Evolutionary conservation across 2,113 vertebrate genomes (phyloP).

Genomic region (Oophaga pumilio): DNA sequence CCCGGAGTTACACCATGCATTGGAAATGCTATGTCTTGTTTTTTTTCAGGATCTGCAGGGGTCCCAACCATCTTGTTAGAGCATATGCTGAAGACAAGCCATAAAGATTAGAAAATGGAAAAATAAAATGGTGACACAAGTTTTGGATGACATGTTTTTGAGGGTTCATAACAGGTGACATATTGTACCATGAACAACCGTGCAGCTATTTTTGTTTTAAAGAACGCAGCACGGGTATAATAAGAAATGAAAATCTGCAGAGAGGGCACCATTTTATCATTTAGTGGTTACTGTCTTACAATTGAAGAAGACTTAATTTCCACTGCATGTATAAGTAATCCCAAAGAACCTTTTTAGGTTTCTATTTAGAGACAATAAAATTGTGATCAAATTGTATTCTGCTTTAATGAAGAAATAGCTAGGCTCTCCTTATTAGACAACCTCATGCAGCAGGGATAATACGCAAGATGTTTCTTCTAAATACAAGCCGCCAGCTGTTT

Average conservation of each 20-base stretch:
- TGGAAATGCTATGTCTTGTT: too few relatives aligned
- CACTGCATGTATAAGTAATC: conserved; percentile 53
- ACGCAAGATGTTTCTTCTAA: conserved; percentile 58
- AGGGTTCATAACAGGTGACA: conserved; percentile 14
- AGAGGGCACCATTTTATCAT: conserved; percentile 57
- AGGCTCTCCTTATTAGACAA: conserved; percentile 58
- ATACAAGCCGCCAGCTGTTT: conserved; percentile 58
- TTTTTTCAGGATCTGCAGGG: too few relatives aligned
- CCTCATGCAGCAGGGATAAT: conserved; percentile 55
- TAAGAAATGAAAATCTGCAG: conserved; percentile 40
- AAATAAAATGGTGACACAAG: too few relatives aligned
- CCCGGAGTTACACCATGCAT: too few relatives aligned
- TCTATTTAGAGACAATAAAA: conserved; percentile 59
- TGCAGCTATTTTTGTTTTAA: conserved; percentile 20
- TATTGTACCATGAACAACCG: neutral
- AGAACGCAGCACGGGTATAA: conserved; percentile 33
- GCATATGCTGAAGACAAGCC: too few relatives aligned
- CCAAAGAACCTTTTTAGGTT: conserved; percentile 53
- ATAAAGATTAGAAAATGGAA: too few relatives aligned
- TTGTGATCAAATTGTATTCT: conserved; percentile 57
- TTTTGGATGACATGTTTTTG: neutral
- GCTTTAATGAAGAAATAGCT: conserved; percentile 59
- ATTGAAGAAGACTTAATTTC: conserved; percentile 53
- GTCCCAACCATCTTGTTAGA: too few relatives aligned
- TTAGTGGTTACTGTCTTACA: conserved; percentile 51